Conservation (phyloP, 2,888 invertebrate genomes). For the Zaprionus lineosus region DNA sequence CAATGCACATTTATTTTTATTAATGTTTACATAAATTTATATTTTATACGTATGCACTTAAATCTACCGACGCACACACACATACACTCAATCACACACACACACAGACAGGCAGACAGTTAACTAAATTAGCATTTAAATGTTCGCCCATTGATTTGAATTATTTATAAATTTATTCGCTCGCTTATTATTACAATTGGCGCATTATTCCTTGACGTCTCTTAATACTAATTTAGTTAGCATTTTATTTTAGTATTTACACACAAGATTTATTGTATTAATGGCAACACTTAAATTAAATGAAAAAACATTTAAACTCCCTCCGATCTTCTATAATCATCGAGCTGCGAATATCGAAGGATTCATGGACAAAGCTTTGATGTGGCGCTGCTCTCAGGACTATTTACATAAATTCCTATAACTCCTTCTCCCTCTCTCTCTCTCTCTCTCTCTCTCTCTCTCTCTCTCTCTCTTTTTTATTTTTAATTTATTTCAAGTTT, state of each 20-base stretch:
- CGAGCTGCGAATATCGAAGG: too few species aligned
- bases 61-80: conserved; percentile 4
- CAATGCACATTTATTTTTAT: conserved; percentile 68
- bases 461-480: conserved; percentile 34
- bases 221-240: conserved; percentile 66
- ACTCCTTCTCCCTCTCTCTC: too few species aligned
- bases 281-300: conserved; percentile 31
- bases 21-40: conserved; percentile 22
- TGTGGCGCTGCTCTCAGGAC: conserved; percentile 49
- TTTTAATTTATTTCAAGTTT: conserved; percentile 22
- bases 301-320: background rate
- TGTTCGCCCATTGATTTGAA: conserved; percentile 39
- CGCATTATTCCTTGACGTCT: conserved; percentile 47
- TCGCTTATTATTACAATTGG: conserved; percentile 69
- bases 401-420: conserved; percentile 62
- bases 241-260: conserved; percentile 57
- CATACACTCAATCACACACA: conserved; percentile 3
- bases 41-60: conserved; percentile 28
- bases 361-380: conserved; percentile 45
- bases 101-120: background rate
- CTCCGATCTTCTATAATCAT: too few species aligned
- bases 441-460: too few species aligned
- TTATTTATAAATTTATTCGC: conserved; percentile 35
- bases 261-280: conserved; percentile 33
- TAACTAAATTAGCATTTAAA: conserved; percentile 58